Conservation (phyloP, 2,113 vertebrate genomes). For the Saimiri boliviensis region DNA sequence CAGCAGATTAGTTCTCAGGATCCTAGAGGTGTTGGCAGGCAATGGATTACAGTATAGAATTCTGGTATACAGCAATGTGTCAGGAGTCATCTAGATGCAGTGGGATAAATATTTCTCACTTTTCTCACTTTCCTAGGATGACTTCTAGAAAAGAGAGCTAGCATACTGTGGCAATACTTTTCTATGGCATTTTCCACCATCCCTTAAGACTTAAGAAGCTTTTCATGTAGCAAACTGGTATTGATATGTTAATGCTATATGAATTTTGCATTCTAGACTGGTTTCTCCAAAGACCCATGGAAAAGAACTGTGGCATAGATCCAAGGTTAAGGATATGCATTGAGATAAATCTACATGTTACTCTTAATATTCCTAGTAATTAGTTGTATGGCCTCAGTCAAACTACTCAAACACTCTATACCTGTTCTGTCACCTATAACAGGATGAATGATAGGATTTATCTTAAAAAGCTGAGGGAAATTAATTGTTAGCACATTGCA, state of each 20-base stretch:
- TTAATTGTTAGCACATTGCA: background rate
- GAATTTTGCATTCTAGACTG: background rate
- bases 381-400: background rate
- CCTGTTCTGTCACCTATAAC: background rate
- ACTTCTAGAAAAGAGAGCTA: background rate
- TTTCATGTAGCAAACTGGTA: background rate
- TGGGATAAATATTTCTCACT: constrained; percentile 24
- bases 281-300: background rate
- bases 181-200: background rate
- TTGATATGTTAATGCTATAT: background rate
- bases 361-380: background rate
- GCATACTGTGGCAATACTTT: background rate
- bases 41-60: constrained; percentile 21
- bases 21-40: constrained; percentile 11
- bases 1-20: background rate
- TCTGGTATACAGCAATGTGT: constrained; percentile 33
- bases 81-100: constrained; percentile 21
- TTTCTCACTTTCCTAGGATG: background rate
- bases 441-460: background rate
- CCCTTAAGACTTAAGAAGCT: background rate
- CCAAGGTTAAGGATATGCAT: background rate
- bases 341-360: background rate
- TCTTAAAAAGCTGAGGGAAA: background rate
- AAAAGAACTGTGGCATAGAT: background rate
- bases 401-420: background rate